These are phyloP conservation scores for Puffinus mauretanicus DNA, from an alignment of 2,113 vertebrate genomes.

Conservation along the genomic window DNA sequence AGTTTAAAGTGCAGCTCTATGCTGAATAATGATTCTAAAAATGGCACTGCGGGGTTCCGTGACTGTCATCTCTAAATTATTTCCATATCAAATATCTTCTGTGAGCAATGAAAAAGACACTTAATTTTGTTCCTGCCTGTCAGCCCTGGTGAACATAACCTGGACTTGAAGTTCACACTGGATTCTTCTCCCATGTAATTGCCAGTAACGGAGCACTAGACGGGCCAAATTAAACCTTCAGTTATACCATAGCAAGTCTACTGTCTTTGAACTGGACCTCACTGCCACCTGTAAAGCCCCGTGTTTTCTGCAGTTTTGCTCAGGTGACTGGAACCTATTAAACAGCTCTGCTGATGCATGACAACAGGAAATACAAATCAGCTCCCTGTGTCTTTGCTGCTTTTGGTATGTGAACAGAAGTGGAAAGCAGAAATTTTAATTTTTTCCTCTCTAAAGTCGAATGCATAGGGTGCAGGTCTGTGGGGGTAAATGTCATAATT, in stretches of 20 bases:
- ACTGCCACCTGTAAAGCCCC: not conserved
- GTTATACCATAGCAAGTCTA: not conserved
- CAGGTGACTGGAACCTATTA: not conserved
- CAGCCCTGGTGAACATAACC: not conserved
- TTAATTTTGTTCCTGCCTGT: constrained; percentile 5
- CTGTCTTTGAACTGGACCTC: not conserved
- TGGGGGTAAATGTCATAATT: not conserved
- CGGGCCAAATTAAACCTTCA: not conserved
- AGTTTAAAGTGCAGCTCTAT: not conserved
- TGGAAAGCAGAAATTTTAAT: not conserved
- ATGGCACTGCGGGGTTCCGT: not conserved
- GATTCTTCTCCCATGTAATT: not conserved
- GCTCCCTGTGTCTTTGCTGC: not conserved
- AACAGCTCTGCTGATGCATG: not conserved
- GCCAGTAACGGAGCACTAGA: not conserved
- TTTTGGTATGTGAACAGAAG: not conserved
- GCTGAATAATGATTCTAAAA: not conserved
- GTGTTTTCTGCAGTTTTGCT: not conserved
- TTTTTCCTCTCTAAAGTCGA: not conserved
- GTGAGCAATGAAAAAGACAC: not conserved
- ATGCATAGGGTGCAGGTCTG: not conserved
- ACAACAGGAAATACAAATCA: not conserved
- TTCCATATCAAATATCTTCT: constrained; percentile 15
- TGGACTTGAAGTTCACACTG: not conserved
- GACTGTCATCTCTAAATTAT: constrained; percentile 19